Conservation (phyloP, 2,113 vertebrate genomes). For the Panthera tigris region DNA sequence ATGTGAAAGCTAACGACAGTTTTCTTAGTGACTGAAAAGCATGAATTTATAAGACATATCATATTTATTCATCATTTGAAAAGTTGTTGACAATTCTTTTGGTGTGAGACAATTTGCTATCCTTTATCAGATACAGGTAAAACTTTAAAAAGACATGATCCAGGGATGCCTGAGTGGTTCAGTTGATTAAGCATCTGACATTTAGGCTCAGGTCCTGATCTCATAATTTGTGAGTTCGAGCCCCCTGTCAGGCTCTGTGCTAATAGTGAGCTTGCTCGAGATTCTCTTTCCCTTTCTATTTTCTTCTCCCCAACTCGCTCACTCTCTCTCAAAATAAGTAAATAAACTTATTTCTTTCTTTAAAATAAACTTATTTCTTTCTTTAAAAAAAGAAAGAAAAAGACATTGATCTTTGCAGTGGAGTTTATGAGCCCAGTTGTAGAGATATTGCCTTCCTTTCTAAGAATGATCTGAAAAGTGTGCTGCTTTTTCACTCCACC, state of each 20-base stretch:
- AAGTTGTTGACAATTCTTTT: conserved; percentile 25
- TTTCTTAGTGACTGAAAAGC: conserved; percentile 50
- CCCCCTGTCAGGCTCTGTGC: too few relatives aligned
- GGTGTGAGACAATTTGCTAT: conserved; percentile 34
- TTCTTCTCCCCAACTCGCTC: too few relatives aligned
- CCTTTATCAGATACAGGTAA: not conserved
- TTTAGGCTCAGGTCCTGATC: too few relatives aligned
- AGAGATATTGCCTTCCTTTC: not conserved
- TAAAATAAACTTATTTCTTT: too few relatives aligned
- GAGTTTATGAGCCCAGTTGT: not conserved
- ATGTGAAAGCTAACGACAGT: conserved; percentile 47
- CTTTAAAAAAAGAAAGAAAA: too few relatives aligned
- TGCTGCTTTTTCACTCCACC: not conserved
- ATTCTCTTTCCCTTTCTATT: too few relatives aligned
- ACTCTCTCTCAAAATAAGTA: too few relatives aligned
- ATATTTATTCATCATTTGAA: conserved; percentile 56
- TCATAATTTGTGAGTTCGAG: too few relatives aligned
- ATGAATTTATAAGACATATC: conserved; percentile 11
- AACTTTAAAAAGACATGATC: not conserved
- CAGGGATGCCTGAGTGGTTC: too few relatives aligned
- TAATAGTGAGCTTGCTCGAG: too few relatives aligned
- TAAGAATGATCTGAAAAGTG: not conserved
- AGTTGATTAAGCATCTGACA: too few relatives aligned
- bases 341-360: too few relatives aligned
- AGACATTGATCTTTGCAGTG: not conserved